Conservation (phyloP, 1,140 invertebrate genomes). For the Trichonephila inaurata region DNA sequence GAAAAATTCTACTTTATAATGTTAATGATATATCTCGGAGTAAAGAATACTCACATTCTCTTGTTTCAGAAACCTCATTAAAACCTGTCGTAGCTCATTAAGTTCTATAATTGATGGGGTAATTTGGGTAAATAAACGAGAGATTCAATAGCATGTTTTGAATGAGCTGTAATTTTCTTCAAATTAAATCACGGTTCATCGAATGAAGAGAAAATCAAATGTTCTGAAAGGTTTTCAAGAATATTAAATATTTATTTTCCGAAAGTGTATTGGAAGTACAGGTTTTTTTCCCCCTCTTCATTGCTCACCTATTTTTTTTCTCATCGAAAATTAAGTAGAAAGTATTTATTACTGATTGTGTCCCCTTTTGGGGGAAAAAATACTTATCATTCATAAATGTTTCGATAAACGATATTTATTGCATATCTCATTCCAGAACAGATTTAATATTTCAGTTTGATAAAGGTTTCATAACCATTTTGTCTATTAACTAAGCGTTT, state of each 20-base stretch:
- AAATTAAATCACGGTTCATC: conserved; percentile 33
- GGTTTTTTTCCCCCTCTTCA: background rate
- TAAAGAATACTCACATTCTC: background rate
- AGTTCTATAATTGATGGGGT: conserved; percentile 17
- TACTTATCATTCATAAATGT: background rate
- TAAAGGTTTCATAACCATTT: no score
- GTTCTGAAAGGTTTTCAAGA: background rate
- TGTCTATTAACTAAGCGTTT: no score
- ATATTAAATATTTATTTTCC: background rate
- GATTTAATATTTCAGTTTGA: no score
- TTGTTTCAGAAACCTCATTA: conserved; percentile 21
- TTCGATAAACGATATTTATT: no score
- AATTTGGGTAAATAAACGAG: conserved; percentile 38
- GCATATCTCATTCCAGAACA: no score
- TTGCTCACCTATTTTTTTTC: background rate
- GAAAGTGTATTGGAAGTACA: background rate
- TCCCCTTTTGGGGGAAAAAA: background rate
- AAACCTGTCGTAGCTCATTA: conserved; percentile 44
- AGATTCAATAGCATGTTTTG: conserved; percentile 37
- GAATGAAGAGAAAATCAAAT: background rate
- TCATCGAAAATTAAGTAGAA: no score
- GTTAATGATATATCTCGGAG: conserved; percentile 7
- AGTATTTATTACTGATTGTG: background rate
- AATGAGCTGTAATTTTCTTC: background rate
- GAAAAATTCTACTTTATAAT: conserved; percentile 3